Base-by-base conservation (phyloP, 2,888 invertebrate species). In the Ashinkailepas kermadecensis region DNA sequence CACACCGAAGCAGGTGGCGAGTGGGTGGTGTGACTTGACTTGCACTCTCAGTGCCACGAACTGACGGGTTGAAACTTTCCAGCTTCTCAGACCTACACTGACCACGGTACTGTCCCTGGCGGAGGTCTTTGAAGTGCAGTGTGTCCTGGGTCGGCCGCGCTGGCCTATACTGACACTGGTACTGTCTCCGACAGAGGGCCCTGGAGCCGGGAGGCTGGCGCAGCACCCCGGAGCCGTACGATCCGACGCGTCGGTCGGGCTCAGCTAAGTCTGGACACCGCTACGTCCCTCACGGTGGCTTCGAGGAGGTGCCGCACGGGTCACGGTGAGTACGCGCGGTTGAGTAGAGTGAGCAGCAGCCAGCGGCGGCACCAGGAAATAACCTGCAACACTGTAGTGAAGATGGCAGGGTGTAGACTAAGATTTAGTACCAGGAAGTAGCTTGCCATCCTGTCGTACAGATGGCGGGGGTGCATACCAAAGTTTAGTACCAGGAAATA, bases 231-330 rank as follows among this genome's bases (percentile, higher is more conserved):
- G 74, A 74, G 54, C 74, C 74, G 54, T 74, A 25, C 74, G 70
- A 70, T 11, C 70, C 88, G 84, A 78, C 64, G 54, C 67, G 88
- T 81, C 86, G 90, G 83, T 90, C 90, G 15, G 90, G 89, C 8
- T 89, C 90, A 82, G 88, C 89, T 7, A 90, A 90, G 82, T 88
- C 39, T 13, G 70, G 11, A 39, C 7, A 25, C 9, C 74, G 74
- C 54, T 25, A 54, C 74, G 21, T 4, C 6, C 74, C 54, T 13
- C 15, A 74, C 74, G 18, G 54, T 18, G 21, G 9, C 39, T 13
- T 18, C 54, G 74, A 74, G 39, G 54, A 74, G 54, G 54, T 23
- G 4, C 54, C 9, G 7, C 23, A 74, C 74, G 18, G 54, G 8
- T 13, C 54, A 18, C 74, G 74, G 74, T 74, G 54, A 54, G 74